These are phyloP conservation scores for Drosophila kepulauana DNA, from an alignment of 1,140 invertebrate species.

Conservation along the genomic window DNA sequence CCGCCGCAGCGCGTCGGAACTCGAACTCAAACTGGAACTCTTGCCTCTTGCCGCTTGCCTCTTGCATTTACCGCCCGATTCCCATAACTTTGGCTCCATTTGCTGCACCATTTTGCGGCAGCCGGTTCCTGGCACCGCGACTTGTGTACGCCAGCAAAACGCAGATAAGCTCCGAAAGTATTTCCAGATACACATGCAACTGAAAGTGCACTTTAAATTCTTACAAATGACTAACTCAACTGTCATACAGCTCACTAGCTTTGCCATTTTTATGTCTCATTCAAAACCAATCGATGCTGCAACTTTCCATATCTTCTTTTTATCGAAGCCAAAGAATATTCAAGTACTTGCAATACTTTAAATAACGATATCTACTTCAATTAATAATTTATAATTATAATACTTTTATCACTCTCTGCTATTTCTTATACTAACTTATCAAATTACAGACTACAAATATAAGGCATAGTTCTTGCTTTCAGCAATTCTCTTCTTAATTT, in stretches of 20 bases:
- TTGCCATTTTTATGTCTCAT: neutral
- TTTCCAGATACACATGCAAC: conserved; percentile 67
- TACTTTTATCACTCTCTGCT: no score
- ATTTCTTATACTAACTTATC: no score
- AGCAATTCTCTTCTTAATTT: no score
- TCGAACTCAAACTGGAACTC: conserved; percentile 12
- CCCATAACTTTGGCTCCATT: conserved; percentile 72
- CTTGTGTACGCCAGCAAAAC: neutral
- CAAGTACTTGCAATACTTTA: no score
- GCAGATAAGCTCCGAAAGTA: conserved; percentile 69
- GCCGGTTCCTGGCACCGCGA: conserved; percentile 12
- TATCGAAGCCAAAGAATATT: neutral
- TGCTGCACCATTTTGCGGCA: conserved; percentile 58
- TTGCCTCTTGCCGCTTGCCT: conserved; percentile 28
- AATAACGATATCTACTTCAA: no score
- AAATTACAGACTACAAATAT: no score
- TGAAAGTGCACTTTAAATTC: conserved; percentile 84
- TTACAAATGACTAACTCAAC: conserved; percentile 77
- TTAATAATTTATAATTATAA: no score
- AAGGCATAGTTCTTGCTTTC: no score
- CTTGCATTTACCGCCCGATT: conserved; percentile 32
- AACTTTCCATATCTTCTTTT: neutral
- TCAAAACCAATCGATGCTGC: neutral
- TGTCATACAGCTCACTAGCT: conserved; percentile 34
- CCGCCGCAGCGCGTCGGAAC: conserved; percentile 41